phyloP scores from a whole-genome alignment of 2,113 vertebrate species.

The Sander lucioperca region DNA sequence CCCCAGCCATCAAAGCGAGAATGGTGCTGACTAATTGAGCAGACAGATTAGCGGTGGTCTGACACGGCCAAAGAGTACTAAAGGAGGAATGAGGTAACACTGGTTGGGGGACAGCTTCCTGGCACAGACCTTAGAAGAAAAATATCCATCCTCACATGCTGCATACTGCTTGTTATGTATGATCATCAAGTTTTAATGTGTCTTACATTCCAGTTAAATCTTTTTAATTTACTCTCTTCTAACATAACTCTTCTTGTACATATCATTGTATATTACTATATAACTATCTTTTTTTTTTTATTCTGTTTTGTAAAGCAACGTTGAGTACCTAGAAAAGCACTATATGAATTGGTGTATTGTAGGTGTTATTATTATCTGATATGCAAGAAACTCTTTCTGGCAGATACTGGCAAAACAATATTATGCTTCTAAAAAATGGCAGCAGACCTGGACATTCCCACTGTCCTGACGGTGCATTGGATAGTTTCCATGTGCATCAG shows the following conservation, averaged over 20 bases:
- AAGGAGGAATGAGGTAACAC: slow-evolving; percentile 62
- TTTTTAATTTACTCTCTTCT: background rate
- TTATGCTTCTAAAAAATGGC: background rate
- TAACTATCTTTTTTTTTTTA: too few species aligned
- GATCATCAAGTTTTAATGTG: background rate
- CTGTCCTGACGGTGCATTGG: background rate
- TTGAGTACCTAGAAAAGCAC: too few species aligned
- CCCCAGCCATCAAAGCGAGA: slow-evolving; percentile 68
- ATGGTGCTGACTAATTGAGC: slow-evolving; percentile 76
- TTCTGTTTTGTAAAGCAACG: too few species aligned
- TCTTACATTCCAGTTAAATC: background rate
- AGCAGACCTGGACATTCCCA: background rate
- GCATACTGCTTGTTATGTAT: background rate
- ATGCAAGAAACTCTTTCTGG: background rate
- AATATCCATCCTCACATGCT: slow-evolving; percentile 9
- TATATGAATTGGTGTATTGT: too few species aligned
- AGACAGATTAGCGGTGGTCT: slow-evolving; percentile 72
- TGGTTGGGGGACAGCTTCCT: slow-evolving; percentile 60
- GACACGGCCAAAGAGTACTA: slow-evolving; percentile 68
- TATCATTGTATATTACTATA: background rate
- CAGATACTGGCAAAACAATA: background rate
- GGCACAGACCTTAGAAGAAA: slow-evolving; percentile 25
- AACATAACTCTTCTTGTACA: background rate
- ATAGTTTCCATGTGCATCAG: background rate
- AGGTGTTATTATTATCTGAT: too few species aligned